Evolutionary conservation across 2,113 vertebrate genomes (phyloP), one percentile per base, ranked within the genome.

Genomic region (Uria aalge): DNA sequence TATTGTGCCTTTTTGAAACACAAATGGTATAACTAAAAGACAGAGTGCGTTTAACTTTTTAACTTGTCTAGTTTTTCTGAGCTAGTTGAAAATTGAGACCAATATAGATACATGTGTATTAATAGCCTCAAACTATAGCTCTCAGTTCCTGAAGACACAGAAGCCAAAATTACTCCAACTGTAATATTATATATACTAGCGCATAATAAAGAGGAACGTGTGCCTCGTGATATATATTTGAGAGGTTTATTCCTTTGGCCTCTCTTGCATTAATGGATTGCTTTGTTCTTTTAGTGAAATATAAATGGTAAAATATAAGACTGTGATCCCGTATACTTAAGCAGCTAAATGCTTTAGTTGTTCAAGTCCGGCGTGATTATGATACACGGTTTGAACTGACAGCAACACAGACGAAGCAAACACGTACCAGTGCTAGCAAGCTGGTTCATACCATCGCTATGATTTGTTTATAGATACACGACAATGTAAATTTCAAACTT

Each of bases 341-440:
- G 68, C 41, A 57, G 17, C 26, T 48, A 36, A 40, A 13, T 60
- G 36, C 2, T 69, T 59, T 45, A 24, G 27, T 57, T 60, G 8
- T 38, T 48, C 2, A 5, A 19, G 8, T 68, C 14, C 4, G 0
- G 0, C 2, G 2, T 45, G 47, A 12, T 40, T 38, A 7, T 29
- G 53, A 52, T 43, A 19, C 15, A 8, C 23, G 9, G 29, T 41
- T 81, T 71, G 74, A 63, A 52, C 0, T 0, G 24, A 38, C 41
- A 59, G 34, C 15, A 47, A 3, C 16, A 7, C 1, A 57, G 30
- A 17, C 20, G 21, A 34, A 64, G 18, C 38, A 59, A 69, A 40
- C 56, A 21, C 7, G 3, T 34, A 17, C 11, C 41, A 45, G 52
- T 56, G 27, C 50, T 71, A 7, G 40, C 21, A 38, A 59, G 30